Conservation (phyloP, 2,797 vertebrate genomes). For the Meriones psammophilus region DNA sequence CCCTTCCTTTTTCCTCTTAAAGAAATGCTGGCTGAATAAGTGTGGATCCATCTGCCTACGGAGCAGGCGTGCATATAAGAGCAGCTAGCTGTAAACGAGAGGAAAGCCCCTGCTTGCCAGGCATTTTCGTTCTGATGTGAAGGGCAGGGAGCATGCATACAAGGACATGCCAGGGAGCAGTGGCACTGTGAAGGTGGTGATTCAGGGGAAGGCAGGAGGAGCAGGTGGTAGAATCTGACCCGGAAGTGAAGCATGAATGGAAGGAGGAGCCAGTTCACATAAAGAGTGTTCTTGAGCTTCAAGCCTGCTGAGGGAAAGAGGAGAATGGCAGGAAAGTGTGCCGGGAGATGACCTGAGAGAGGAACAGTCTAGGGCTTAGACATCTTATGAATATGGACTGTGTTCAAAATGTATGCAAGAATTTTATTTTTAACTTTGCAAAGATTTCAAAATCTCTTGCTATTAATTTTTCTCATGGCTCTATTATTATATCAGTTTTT, state of each 20-base stretch:
- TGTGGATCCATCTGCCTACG: background rate
- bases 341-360: background rate
- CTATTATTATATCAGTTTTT: background rate
- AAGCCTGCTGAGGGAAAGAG: background rate
- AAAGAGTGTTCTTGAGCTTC: background rate
- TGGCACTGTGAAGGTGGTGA: background rate
- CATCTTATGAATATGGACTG: background rate
- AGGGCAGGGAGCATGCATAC: too few species aligned
- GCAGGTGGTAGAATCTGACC: background rate
- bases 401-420: background rate
- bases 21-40: background rate
- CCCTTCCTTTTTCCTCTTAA: background rate
- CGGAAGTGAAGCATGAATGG: background rate
- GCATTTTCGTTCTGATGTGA: background rate
- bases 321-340: background rate
- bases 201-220: background rate
- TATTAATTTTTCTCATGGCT: constrained; percentile 15
- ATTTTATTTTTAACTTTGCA: background rate
- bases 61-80: background rate
- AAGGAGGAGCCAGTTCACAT: background rate
- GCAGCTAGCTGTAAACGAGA: background rate
- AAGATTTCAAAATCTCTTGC: constrained; percentile 45
- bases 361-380: background rate
- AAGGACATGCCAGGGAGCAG: too few species aligned
- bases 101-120: background rate